A percentile compares a stretch with the other conserved stretches of the same genome.
Evolutionary conservation across 2,797 vertebrate species (phyloP).

Genomic region (Scleropages formosus): DNA sequence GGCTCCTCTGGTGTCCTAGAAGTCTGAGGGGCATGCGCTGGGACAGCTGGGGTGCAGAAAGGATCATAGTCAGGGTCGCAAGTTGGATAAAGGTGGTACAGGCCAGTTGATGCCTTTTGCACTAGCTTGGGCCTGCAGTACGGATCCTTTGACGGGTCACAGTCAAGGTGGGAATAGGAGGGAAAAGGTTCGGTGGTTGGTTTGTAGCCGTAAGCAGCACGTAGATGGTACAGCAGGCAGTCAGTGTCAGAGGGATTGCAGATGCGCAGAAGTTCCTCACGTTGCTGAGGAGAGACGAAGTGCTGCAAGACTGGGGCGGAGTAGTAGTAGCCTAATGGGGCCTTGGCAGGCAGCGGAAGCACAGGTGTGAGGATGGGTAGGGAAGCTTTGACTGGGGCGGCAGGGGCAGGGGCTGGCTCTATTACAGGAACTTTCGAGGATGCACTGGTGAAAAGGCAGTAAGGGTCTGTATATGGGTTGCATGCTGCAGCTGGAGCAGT

Average conservation of each 20-base stretch:
- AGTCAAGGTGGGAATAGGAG: constrained; percentile 65
- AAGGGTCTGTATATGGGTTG: constrained; percentile 73
- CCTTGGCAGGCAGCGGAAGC: constrained; percentile 57
- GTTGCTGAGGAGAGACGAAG: constrained; percentile 64
- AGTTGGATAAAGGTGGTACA: constrained; percentile 61
- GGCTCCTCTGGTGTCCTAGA: constrained; percentile 34
- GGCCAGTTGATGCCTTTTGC: constrained; percentile 60
- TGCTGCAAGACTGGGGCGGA: constrained; percentile 64
- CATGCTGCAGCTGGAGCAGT: constrained; percentile 59
- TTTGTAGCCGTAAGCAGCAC: constrained; percentile 69
- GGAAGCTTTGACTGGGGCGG: constrained; percentile 54
- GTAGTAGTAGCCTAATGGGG: constrained; percentile 59
- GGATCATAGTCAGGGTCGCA: constrained; percentile 71
- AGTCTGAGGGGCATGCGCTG: constrained; percentile 51
- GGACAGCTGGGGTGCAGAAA: constrained; percentile 53
- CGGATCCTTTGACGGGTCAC: constrained; percentile 65
- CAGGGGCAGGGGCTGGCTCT: not conserved
- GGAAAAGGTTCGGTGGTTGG: constrained; percentile 56
- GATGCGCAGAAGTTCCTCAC: constrained; percentile 68
- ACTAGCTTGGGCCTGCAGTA: constrained; percentile 62
- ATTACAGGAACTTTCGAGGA: not conserved
- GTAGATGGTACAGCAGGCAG: constrained; percentile 76
- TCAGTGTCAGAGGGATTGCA: constrained; percentile 70
- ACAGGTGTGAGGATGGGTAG: constrained; percentile 60
- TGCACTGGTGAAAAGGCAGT: constrained; percentile 59